Conservation (phyloP, 2,113 vertebrate genomes). For the Nerophis ophidion region DNA sequence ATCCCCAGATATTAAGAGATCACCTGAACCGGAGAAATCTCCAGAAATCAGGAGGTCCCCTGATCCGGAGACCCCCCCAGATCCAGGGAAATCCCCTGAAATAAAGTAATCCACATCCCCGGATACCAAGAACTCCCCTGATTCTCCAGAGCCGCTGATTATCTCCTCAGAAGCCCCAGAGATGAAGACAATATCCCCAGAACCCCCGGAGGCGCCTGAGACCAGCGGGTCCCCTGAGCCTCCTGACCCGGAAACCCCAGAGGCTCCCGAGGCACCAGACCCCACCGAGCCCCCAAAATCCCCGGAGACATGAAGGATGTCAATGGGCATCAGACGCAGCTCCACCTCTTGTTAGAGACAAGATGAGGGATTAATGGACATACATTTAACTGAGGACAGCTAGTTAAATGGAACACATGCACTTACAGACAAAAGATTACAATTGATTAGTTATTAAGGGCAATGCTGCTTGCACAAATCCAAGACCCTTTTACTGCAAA, state of each 20-base stretch:
- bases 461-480: constrained; percentile 23
- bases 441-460: constrained; percentile 7
- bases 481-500: background rate
- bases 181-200: constrained; percentile 46
- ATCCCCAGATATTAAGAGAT: constrained; percentile 36
- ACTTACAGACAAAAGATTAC: constrained; percentile 16
- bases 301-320: constrained; percentile 68
- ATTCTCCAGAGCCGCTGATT: constrained; percentile 41
- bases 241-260: constrained; percentile 49
- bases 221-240: constrained; percentile 34
- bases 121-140: constrained; percentile 34
- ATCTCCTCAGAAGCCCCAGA: constrained; percentile 53
- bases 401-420: constrained; percentile 72
- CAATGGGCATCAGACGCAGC: constrained; percentile 68
- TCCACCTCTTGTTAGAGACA: constrained; percentile 81
- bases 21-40: constrained; percentile 18
- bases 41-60: constrained; percentile 33
- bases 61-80: constrained; percentile 21
- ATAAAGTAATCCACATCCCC: constrained; percentile 19
- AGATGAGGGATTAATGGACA: constrained; percentile 72
- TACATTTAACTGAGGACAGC: constrained; percentile 67
- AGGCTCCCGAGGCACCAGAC: constrained; percentile 46
- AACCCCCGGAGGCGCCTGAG: constrained; percentile 46
- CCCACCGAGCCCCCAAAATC: constrained; percentile 58
- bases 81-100: constrained; percentile 13